phyloP scores from a whole-genome alignment of 2,888 invertebrate genomes.

The Chalcis sispes region DNA sequence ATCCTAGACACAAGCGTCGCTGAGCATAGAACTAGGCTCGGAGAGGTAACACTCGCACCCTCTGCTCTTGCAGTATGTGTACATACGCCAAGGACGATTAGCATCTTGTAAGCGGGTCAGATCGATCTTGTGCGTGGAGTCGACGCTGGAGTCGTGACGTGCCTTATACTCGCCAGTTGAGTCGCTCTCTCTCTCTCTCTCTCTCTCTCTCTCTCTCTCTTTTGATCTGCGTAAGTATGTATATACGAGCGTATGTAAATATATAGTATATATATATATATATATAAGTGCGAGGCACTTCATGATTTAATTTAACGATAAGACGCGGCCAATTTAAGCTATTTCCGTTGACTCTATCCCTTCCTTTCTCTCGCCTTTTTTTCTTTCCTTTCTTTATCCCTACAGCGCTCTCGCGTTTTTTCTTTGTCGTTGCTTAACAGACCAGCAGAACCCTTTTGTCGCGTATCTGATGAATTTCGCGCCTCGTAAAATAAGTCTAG shows the following conservation, averaged over 20 bases:
- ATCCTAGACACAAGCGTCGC: no score
- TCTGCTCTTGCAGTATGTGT: constrained; percentile 12
- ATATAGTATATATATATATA: no score
- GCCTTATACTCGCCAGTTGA: no score
- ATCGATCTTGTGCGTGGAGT: constrained; percentile 41
- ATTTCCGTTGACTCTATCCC: constrained; percentile 18
- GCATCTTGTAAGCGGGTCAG: constrained; percentile 54
- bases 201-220: no score
- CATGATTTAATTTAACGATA: constrained; percentile 56
- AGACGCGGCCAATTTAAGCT: constrained; percentile 53
- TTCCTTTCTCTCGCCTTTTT: neutral
- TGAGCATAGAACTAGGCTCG: no score
- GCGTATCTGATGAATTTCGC: constrained; percentile 39
- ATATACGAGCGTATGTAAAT: no score
- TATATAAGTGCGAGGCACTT: no score
- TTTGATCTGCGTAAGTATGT: constrained; percentile 5
- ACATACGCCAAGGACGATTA: constrained; percentile 43
- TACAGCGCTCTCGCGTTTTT: neutral
- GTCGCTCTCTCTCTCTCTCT: no score
- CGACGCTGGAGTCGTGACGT: no score
- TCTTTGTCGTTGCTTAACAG: neutral
- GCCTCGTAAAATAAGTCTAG: neutral
- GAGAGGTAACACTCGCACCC: no score
- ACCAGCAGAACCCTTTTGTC: neutral
- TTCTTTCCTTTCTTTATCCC: neutral